These are phyloP conservation scores for Castor canadensis DNA, from an alignment of 2,113 vertebrate genomes.

Conservation along the genomic window DNA sequence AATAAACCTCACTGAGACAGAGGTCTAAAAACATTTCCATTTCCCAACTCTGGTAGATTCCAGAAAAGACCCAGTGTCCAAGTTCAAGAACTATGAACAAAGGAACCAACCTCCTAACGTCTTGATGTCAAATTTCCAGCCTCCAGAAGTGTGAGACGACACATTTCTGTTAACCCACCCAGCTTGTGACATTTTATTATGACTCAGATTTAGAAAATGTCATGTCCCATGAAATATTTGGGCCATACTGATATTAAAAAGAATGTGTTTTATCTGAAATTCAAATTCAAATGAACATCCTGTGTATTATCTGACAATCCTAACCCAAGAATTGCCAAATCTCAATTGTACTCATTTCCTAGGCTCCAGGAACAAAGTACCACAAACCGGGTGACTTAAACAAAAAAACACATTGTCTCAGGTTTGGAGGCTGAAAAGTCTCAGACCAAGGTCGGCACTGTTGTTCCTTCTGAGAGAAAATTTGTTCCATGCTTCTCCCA, in stretches of 20 bases:
- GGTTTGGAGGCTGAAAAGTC: not conserved
- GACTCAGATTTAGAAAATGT: not conserved
- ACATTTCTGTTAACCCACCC: not conserved
- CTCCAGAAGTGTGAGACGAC: not conserved
- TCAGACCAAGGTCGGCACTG: not conserved
- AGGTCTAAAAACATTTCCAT: not conserved
- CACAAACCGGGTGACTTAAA: not conserved
- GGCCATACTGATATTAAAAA: not conserved
- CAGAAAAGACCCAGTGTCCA: not conserved
- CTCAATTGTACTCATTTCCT: not conserved
- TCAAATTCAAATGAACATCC: not conserved
- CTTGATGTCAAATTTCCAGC: not conserved
- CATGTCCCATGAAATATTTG: not conserved
- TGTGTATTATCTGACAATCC: not conserved
- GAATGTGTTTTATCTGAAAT: not conserved
- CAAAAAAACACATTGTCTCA: not conserved
- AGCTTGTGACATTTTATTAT: not conserved
- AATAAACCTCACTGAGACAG: not conserved
- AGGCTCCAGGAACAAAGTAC: not conserved
- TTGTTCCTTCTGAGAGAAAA: not conserved
- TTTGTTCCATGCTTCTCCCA: not conserved
- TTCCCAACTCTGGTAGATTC: not conserved
- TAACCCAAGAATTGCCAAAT: not conserved
- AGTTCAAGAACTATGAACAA: not conserved
- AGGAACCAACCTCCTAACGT: not conserved